These are phyloP conservation scores for Ridgeia piscesae DNA, from an alignment of 1,140 invertebrate species.

Conservation along the genomic window DNA sequence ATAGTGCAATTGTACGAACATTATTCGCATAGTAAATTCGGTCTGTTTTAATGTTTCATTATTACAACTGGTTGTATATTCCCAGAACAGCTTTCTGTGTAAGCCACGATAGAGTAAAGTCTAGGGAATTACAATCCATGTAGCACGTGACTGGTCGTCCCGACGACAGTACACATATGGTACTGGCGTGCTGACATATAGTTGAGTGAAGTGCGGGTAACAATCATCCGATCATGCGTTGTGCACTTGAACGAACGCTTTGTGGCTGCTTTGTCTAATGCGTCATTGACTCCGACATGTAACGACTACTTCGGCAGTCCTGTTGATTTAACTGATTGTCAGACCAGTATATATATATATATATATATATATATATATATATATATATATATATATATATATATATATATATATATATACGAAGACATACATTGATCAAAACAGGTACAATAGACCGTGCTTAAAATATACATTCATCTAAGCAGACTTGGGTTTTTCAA, in stretches of 20 bases:
- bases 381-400: too few relatives aligned
- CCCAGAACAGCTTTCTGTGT: not conserved
- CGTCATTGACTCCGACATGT: not conserved
- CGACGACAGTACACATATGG: not conserved
- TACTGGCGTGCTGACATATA: not conserved
- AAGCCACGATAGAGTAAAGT: not conserved
- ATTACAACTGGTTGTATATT: not conserved
- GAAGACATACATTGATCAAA: too few relatives aligned
- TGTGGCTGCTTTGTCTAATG: not conserved
- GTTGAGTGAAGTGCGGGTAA: not conserved
- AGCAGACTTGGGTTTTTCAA: too few relatives aligned
- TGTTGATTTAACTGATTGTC: not conserved
- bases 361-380: too few relatives aligned
- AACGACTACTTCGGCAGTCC: not conserved
- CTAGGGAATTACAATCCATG: not conserved
- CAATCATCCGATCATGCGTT: not conserved
- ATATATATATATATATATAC: too few relatives aligned
- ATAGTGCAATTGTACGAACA: not conserved
- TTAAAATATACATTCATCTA: too few relatives aligned
- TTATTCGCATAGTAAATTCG: not conserved
- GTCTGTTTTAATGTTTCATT: not conserved
- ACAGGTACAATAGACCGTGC: too few relatives aligned
- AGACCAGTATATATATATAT: not conserved
- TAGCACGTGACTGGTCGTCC: not conserved
- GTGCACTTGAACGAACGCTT: not conserved